Conservation (phyloP, 2,113 vertebrate genomes). For the Sminthopsis crassicaudata region DNA sequence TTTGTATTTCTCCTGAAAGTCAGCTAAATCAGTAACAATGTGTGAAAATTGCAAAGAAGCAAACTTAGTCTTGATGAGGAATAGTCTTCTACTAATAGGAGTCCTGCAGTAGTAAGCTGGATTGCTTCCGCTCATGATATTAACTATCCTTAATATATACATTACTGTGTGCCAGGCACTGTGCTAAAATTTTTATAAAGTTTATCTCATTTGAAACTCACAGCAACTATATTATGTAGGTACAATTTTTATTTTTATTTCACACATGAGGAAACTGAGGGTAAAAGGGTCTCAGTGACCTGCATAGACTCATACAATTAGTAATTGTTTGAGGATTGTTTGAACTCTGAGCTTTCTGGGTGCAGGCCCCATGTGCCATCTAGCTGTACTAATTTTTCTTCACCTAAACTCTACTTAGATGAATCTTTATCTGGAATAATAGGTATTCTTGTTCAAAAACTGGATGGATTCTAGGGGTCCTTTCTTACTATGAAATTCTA, state of each 20-base stretch:
- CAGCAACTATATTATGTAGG: neutral
- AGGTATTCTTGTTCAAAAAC: neutral
- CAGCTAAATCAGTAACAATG: neutral
- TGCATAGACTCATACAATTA: neutral
- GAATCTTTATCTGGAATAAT: neutral
- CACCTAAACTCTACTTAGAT: neutral
- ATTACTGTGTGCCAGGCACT: neutral
- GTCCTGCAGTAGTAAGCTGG: neutral
- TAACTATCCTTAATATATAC: neutral
- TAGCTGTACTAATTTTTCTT: neutral
- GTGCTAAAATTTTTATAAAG: neutral
- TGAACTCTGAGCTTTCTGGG: neutral
- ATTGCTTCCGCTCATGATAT: neutral
- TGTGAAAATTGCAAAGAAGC: neutral
- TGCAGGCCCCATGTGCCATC: too few species aligned
- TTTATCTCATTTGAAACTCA: neutral
- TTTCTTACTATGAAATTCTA: neutral
- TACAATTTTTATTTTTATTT: too few species aligned
- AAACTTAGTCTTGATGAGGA: neutral
- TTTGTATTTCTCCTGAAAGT: neutral
- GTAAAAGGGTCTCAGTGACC: neutral
- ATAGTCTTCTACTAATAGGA: neutral
- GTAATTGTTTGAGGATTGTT: neutral
- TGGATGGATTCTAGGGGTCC: neutral
- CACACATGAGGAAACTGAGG: neutral